A percentile compares a stretch with the other conserved stretches of the same genome.
These are phyloP conservation scores for Seriola aureovittata DNA, from an alignment of 2,113 vertebrate species.

Conservation along the genomic window DNA sequence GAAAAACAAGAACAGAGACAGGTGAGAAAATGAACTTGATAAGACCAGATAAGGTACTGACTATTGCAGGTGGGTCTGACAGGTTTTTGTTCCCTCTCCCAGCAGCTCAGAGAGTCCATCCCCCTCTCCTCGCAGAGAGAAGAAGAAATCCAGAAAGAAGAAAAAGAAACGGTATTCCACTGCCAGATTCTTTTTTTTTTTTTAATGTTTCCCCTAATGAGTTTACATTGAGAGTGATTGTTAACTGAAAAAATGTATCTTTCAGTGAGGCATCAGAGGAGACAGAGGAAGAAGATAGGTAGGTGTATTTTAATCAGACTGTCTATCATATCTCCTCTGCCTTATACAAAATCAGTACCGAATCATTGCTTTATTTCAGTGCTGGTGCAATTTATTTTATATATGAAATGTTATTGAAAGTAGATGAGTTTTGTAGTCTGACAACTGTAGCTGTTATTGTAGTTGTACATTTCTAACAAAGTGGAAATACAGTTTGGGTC, in stretches of 20 bases:
- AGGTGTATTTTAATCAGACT: not conserved
- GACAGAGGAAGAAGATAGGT: slow-evolving; percentile 72
- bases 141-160: slow-evolving; percentile 90
- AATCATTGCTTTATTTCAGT: not conserved
- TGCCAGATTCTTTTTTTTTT: not conserved
- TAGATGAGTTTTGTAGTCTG: too few species aligned
- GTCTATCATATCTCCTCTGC: not conserved
- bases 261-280: slow-evolving; percentile 76
- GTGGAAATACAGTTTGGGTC: not conserved
- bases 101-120: slow-evolving; percentile 89
- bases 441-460: not conserved
- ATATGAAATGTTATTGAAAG: too few species aligned
- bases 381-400: not conserved
- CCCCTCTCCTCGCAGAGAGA: slow-evolving; percentile 85
- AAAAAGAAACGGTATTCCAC: slow-evolving; percentile 88
- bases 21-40: slow-evolving; percentile 66
- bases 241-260: slow-evolving; percentile 24
- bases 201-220: fast-evolving
- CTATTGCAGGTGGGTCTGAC: not conserved
- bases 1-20: slow-evolving; percentile 89
- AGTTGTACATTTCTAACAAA: not conserved
- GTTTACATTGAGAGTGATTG: not conserved
- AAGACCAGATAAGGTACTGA: not conserved
- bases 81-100: slow-evolving; percentile 2
- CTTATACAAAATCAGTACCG: too few species aligned